Evolutionary conservation across 2,888 invertebrate species (phyloP).

Genomic region (Leptura quadrifasciata): DNA sequence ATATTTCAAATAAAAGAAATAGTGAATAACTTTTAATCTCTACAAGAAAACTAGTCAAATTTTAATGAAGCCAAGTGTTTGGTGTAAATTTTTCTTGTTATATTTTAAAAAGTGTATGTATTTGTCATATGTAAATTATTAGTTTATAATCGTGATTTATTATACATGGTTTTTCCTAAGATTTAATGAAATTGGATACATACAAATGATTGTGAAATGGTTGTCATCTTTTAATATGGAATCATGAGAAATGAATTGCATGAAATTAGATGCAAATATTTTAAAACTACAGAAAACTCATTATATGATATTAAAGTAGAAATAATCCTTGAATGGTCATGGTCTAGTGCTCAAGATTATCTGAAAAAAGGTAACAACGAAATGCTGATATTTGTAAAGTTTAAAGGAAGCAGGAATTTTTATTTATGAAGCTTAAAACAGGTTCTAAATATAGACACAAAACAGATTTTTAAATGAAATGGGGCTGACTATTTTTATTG

Average conservation of each 20-base stretch:
- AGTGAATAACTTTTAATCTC: background rate
- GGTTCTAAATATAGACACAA: background rate
- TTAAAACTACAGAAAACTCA: background rate
- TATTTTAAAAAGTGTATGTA: too few relatives aligned
- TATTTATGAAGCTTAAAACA: background rate
- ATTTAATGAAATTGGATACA: too few relatives aligned
- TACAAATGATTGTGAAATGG: too few relatives aligned
- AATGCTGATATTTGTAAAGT: background rate
- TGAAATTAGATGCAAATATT: too few relatives aligned
- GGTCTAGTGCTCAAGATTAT: background rate
- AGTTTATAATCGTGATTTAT: too few relatives aligned
- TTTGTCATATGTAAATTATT: too few relatives aligned
- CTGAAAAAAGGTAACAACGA: background rate
- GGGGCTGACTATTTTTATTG: background rate
- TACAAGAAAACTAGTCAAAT: too few relatives aligned
- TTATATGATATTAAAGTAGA: background rate
- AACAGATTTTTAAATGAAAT: background rate
- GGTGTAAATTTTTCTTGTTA: too few relatives aligned
- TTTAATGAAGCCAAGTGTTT: too few relatives aligned
- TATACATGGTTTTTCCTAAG: too few relatives aligned
- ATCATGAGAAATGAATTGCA: too few relatives aligned
- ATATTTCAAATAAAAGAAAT: background rate
- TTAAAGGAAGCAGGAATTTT: background rate
- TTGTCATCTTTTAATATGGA: too few relatives aligned
- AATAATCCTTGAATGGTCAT: background rate